Evolutionary conservation across 1,140 invertebrate genomes (phyloP).

Genomic region (Drosophila repleta): DNA sequence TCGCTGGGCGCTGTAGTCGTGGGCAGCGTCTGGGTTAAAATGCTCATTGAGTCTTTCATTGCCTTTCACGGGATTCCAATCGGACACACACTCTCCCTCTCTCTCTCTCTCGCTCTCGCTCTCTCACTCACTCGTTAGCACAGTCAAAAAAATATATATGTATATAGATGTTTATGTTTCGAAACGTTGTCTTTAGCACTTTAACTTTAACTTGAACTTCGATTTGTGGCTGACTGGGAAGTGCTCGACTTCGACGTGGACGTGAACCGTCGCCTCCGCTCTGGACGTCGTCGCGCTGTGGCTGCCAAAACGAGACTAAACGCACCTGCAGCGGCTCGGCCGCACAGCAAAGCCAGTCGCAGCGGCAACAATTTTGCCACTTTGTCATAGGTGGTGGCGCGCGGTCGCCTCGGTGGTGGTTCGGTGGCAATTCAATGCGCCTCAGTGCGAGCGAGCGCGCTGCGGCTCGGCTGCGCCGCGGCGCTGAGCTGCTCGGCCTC

Average conservation of each 20-base stretch:
- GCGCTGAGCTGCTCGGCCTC: neutral
- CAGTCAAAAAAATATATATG: too few relatives aligned
- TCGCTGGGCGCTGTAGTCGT: slow-evolving; percentile 52
- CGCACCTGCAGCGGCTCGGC: slow-evolving; percentile 58
- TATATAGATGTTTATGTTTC: too few relatives aligned
- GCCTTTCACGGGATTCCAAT: slow-evolving; percentile 21
- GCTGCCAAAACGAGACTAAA: slow-evolving; percentile 83
- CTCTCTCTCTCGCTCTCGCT: too few relatives aligned
- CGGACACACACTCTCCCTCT: neutral
- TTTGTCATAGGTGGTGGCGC: slow-evolving; percentile 60
- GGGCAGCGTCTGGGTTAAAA: slow-evolving; percentile 69
- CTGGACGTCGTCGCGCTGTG: slow-evolving; percentile 69
- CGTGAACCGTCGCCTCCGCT: slow-evolving; percentile 35
- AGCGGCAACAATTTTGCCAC: slow-evolving; percentile 58
- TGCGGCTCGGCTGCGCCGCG: slow-evolving; percentile 5
- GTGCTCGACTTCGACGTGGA: slow-evolving; percentile 8
- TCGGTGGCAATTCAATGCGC: neutral
- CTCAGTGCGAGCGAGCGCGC: slow-evolving; percentile 19
- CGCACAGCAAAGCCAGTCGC: slow-evolving; percentile 40
- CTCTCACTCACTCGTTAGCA: slow-evolving; percentile 1
- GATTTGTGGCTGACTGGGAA: neutral
- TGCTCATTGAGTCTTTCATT: slow-evolving; percentile 83
- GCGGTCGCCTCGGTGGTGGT: slow-evolving; percentile 23
- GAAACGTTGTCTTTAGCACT: slow-evolving; percentile 2
- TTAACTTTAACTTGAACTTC: neutral